Conservation (phyloP, 2,113 vertebrate species). For the Bombycilla garrulus region DNA sequence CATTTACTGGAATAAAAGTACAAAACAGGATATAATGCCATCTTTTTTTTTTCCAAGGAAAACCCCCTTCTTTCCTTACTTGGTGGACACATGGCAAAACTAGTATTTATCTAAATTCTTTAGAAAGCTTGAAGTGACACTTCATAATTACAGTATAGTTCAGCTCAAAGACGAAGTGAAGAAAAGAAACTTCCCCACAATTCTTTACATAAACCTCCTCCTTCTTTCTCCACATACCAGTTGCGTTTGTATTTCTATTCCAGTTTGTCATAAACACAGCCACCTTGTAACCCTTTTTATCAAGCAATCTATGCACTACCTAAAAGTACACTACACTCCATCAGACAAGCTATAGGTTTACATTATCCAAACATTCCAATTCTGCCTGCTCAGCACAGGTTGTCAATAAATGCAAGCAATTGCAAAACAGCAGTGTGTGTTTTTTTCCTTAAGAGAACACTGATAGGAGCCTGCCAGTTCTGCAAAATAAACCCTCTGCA, state of each 20-base stretch:
- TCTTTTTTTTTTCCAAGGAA: not conserved
- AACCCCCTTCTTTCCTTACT: not conserved
- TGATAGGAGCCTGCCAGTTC: conserved; percentile 60
- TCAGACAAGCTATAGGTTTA: conserved; percentile 71
- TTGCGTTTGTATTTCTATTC: conserved; percentile 15
- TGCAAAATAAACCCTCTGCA: conserved; percentile 69
- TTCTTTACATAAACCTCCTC: conserved; percentile 62
- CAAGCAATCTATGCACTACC: conserved; percentile 67
- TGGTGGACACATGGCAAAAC: conserved; percentile 28
- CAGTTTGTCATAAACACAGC: conserved; percentile 65
- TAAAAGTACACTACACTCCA: conserved; percentile 67
- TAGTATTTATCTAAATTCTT: conserved; percentile 37
- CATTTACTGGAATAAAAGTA: not conserved
- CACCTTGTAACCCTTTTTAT: conserved; percentile 76
- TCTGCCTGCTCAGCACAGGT: conserved; percentile 77
- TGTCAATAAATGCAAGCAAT: conserved; percentile 75
- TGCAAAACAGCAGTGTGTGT: conserved; percentile 63
- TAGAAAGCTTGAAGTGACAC: conserved; percentile 54
- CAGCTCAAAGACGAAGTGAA: conserved; percentile 55
- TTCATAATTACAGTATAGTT: conserved; percentile 47
- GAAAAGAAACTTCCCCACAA: conserved; percentile 50
- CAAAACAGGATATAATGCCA: not conserved
- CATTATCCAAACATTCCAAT: conserved; percentile 81
- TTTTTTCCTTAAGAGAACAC: conserved; percentile 59
- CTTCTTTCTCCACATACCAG: not conserved